These are phyloP conservation scores for Octomys mimax DNA, from an alignment of 2,797 vertebrate species.

Conservation along the genomic window DNA sequence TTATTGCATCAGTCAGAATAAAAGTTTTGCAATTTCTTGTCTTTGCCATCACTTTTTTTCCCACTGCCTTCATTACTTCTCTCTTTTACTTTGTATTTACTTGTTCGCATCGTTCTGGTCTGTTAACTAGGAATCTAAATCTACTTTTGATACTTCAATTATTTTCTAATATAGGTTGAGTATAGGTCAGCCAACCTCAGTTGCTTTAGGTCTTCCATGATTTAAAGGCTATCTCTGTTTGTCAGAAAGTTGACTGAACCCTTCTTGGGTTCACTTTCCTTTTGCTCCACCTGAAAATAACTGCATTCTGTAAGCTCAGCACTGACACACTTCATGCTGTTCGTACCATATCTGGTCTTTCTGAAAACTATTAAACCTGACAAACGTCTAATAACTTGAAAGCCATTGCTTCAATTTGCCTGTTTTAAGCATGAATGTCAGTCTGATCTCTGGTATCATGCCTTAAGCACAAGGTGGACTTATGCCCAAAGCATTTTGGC, in stretches of 20 bases:
- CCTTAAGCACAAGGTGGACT: neutral
- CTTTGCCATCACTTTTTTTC: neutral
- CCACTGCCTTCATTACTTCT: too few species aligned
- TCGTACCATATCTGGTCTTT: neutral
- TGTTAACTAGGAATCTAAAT: neutral
- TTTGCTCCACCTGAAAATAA: neutral
- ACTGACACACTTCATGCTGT: neutral
- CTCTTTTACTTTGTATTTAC: neutral
- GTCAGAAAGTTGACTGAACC: neutral
- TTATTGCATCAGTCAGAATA: neutral
- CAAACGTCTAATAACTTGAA: neutral
- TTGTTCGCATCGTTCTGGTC: neutral
- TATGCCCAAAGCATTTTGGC: neutral
- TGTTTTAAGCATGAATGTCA: neutral
- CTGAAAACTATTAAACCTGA: neutral
- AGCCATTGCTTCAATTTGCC: neutral
- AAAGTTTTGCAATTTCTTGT: neutral
- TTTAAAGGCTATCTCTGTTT: neutral
- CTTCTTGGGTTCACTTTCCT: neutral
- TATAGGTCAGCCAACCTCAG: neutral
- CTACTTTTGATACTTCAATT: neutral
- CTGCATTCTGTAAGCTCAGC: neutral
- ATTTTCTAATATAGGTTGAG: neutral
- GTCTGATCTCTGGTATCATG: neutral
- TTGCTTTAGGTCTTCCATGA: rapidly evolving